These are phyloP conservation scores for Drosophila auraria DNA, from an alignment of 1,140 invertebrate species.

Conservation along the genomic window DNA sequence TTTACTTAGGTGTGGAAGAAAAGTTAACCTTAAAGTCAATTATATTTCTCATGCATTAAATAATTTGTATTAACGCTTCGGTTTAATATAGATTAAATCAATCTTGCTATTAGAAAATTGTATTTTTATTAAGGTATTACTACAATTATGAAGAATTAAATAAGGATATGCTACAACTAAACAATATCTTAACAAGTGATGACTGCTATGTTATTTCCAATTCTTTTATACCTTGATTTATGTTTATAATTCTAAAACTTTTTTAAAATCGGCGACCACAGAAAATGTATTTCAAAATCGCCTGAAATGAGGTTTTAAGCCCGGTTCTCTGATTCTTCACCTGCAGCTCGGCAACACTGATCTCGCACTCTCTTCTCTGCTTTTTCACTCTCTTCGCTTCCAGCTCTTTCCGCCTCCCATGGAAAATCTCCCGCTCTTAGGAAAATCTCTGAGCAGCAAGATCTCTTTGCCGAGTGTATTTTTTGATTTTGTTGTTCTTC, in stretches of 20 bases:
- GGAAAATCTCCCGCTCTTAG: constrained; percentile 27
- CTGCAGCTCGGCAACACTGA: constrained; percentile 76
- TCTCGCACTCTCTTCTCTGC: constrained; percentile 20
- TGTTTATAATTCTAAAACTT: no score
- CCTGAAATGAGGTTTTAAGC: constrained; percentile 31
- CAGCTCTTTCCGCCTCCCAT: constrained; percentile 1
- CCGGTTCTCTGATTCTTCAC: not conserved
- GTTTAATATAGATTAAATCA: no score
- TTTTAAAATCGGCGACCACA: not conserved
- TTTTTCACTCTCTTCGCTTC: constrained; percentile 21
- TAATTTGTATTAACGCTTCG: no score
- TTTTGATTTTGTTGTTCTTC: constrained; percentile 68
- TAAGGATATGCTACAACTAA: no score
- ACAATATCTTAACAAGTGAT: no score
- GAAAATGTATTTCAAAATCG: constrained; percentile 44
- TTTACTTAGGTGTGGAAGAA: not conserved
- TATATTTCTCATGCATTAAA: no score
- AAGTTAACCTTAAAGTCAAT: no score
- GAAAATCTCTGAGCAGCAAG: constrained; percentile 7
- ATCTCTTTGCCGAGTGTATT: constrained; percentile 24
- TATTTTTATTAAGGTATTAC: no score
- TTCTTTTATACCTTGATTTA: no score
- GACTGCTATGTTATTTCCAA: no score
- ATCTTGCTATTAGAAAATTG: no score
- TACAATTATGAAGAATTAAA: no score